A percentile compares a stretch with the other conserved stretches of the same genome.
Evolutionary conservation across 2,888 invertebrate genomes (phyloP).

Genomic region (Dynastes grantii): DNA sequence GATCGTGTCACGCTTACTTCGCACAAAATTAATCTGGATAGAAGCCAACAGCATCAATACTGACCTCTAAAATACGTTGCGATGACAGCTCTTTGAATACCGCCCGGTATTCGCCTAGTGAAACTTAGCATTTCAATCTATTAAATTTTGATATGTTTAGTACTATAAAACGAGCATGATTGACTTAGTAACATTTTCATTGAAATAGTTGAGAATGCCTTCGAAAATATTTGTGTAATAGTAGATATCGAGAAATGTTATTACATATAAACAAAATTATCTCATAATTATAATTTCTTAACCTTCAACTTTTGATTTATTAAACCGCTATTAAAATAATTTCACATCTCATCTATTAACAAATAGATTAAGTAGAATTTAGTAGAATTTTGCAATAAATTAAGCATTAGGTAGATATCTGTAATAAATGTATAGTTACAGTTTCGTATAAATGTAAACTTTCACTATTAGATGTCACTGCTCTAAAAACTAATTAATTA

Average conservation of each 20-base stretch:
- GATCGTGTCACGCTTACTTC: slow-evolving; percentile 24
- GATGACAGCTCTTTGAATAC: slow-evolving; percentile 29
- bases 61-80: slow-evolving; percentile 38
- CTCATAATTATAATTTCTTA: background rate
- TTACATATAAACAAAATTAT: slow-evolving; percentile 22
- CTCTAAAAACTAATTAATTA: too few relatives aligned
- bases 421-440: too few relatives aligned
- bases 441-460: too few relatives aligned
- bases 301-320: background rate
- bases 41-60: background rate
- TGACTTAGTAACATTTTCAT: slow-evolving; percentile 11
- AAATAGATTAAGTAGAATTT: too few relatives aligned
- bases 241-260: background rate
- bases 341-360: too few relatives aligned
- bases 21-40: slow-evolving; percentile 20
- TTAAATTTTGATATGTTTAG: slow-evolving; percentile 1
- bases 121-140: slow-evolving; percentile 28
- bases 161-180: background rate
- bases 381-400: too few relatives aligned
- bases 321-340: too few relatives aligned
- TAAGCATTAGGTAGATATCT: too few relatives aligned
- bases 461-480: too few relatives aligned
- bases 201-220: background rate
- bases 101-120: slow-evolving; percentile 10
- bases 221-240: background rate